phyloP scores from a whole-genome alignment of 1,140 invertebrate species.

The Anoplophora glabripennis region DNA sequence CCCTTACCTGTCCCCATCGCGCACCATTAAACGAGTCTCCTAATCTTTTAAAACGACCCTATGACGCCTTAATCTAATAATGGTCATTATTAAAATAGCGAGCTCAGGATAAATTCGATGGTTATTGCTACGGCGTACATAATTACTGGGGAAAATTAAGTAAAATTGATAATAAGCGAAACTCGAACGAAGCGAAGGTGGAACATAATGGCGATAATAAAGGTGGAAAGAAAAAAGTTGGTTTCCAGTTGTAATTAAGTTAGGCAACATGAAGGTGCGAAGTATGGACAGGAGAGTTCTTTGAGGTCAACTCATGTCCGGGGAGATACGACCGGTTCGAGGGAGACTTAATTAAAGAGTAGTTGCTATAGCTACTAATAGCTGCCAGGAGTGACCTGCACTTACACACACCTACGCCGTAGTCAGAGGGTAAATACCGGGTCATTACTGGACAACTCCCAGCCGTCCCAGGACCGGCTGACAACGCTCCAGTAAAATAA shows the following conservation, averaged over 20 bases:
- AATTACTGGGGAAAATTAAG: conserved; percentile 42
- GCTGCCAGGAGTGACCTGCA: conserved; percentile 32
- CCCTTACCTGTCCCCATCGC: conserved; percentile 38
- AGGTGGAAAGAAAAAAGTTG: conserved; percentile 32
- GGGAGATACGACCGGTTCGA: conserved; percentile 22
- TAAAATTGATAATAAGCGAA: conserved; percentile 41
- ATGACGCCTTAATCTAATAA: conserved; percentile 45
- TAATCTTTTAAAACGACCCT: conserved; percentile 45
- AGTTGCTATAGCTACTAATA: conserved; percentile 45
- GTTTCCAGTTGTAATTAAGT: conserved; percentile 32
- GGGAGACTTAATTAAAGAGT: conserved; percentile 42
- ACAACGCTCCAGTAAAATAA: neutral
- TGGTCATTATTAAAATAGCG: conserved; percentile 45
- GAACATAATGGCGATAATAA: conserved; percentile 42
- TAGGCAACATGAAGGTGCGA: conserved; percentile 33
- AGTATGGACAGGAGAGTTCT: conserved; percentile 35
- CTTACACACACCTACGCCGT: conserved; percentile 24
- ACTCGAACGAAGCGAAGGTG: conserved; percentile 30
- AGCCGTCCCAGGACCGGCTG: neutral
- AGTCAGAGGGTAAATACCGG: conserved; percentile 28
- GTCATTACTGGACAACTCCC: conserved; percentile 19
- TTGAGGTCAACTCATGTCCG: conserved; percentile 37
- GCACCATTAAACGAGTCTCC: conserved; percentile 33
- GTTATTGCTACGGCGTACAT: conserved; percentile 43
- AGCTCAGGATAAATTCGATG: conserved; percentile 42